Conservation (phyloP, 2,888 invertebrate species). For the Leptopterna dolabrata region DNA sequence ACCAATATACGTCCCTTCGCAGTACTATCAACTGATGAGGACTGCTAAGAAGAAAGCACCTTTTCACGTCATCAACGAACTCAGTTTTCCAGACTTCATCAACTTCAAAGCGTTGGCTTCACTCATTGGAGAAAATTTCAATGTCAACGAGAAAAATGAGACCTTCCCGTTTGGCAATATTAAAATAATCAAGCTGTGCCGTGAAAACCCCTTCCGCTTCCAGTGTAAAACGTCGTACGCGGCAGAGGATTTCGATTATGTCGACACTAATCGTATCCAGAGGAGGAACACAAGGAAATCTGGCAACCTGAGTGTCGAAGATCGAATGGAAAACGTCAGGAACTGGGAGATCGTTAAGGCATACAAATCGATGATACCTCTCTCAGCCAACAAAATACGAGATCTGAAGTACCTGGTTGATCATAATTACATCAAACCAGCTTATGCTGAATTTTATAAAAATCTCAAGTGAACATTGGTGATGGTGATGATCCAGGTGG, state of each 20-base stretch:
- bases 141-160: not conserved
- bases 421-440: no score
- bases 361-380: not conserved
- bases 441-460: no score
- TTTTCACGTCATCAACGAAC: not conserved
- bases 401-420: constrained; percentile 23
- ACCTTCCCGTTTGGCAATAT: not conserved
- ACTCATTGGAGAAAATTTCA: not conserved
- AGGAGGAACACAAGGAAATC: constrained; percentile 18
- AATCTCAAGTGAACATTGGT: no score
- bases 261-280: not conserved
- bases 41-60: not conserved
- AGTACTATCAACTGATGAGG: constrained; percentile 23
- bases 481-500: no score
- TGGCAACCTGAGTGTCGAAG: constrained; percentile 6
- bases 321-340: not conserved
- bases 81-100: not conserved
- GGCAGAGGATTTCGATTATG: constrained; percentile 5
- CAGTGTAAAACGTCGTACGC: constrained; percentile 20
- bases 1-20: constrained; percentile 17
- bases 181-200: not conserved
- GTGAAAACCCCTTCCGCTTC: constrained; percentile 26
- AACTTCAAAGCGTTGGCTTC: not conserved
- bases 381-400: constrained; percentile 27
- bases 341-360: constrained; percentile 14